A percentile compares a stretch with the other conserved stretches of the same genome.
phyloP scores from a whole-genome alignment of 2,797 vertebrate genomes.

The Coregonus suidteri region DNA sequence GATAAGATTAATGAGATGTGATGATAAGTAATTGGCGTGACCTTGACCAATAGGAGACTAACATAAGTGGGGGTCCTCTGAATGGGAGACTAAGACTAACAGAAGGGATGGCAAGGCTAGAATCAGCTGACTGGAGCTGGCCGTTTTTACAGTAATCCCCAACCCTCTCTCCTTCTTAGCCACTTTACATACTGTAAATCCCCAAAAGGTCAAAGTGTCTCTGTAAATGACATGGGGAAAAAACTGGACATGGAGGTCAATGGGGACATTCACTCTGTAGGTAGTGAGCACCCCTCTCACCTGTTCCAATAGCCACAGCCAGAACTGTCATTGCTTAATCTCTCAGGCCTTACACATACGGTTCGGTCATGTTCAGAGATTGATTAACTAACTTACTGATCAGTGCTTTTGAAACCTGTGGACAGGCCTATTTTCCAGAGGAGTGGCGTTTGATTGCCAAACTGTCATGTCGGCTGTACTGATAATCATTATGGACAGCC shows the following conservation, averaged over 20 bases:
- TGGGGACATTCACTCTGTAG: not conserved
- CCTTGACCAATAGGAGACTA: too few species aligned
- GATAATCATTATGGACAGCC: conserved; percentile 47
- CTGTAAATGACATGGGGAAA: not conserved
- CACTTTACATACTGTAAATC: not conserved
- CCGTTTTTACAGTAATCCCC: not conserved
- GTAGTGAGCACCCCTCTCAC: not conserved
- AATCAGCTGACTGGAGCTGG: too few species aligned
- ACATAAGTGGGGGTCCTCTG: too few species aligned
- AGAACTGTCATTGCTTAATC: not conserved
- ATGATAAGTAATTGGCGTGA: too few species aligned
- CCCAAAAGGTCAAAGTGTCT: not conserved
- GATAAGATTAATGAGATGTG: too few species aligned
- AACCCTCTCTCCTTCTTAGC: not conserved
- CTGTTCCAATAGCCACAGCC: not conserved
- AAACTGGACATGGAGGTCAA: not conserved
- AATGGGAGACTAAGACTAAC: too few species aligned
- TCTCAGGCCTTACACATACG: not conserved
- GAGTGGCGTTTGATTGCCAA: conserved; percentile 44
- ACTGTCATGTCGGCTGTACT: conserved; percentile 32
- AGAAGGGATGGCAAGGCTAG: too few species aligned
- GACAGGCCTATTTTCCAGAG: conserved; percentile 11
- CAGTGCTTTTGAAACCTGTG: conserved; percentile 28
- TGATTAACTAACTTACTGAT: conserved; percentile 55
- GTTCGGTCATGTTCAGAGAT: conserved; percentile 37